Conservation (phyloP, 1,140 invertebrate genomes). For the Aphidius gifuensis region DNA sequence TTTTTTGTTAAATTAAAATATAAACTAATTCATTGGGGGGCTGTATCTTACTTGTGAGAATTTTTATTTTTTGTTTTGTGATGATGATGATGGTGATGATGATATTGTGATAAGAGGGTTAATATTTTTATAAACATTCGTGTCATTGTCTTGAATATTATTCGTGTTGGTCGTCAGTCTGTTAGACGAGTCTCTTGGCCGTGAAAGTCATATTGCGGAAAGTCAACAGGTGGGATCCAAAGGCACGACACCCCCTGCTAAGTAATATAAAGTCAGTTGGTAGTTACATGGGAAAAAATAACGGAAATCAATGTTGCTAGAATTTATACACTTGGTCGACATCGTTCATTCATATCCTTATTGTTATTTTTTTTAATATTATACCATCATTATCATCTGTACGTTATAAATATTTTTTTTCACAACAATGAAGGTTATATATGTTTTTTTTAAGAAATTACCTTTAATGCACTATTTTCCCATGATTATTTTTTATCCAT, state of each 20-base stretch:
- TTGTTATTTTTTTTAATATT: constrained; percentile 1
- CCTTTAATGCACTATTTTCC: too few relatives aligned
- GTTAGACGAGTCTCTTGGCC: too few relatives aligned
- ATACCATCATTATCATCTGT: constrained; percentile 7
- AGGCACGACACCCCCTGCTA: constrained; percentile 45
- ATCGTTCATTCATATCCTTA: constrained; percentile 12
- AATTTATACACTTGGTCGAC: constrained; percentile 8
- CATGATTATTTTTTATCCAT: too few relatives aligned
- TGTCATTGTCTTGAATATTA: too few relatives aligned
- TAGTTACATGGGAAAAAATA: constrained; percentile 55
- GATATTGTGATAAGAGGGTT: constrained; percentile 13
- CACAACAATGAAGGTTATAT: too few relatives aligned
- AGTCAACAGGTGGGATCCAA: constrained; percentile 55
- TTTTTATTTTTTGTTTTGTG: neutral
- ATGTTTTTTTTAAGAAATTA: too few relatives aligned
- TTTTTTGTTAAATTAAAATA: neutral
- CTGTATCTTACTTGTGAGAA: neutral
- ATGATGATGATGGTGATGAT: neutral
- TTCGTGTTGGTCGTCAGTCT: too few relatives aligned
- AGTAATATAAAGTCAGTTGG: constrained; percentile 43
- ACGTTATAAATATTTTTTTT: neutral
- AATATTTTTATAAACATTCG: neutral
- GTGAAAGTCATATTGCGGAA: constrained; percentile 41
- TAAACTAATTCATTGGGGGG: neutral
- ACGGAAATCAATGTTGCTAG: constrained; percentile 49